Base-by-base conservation (phyloP, 2,888 invertebrate genomes). In the Caenorhabditis imperialis region DNA sequence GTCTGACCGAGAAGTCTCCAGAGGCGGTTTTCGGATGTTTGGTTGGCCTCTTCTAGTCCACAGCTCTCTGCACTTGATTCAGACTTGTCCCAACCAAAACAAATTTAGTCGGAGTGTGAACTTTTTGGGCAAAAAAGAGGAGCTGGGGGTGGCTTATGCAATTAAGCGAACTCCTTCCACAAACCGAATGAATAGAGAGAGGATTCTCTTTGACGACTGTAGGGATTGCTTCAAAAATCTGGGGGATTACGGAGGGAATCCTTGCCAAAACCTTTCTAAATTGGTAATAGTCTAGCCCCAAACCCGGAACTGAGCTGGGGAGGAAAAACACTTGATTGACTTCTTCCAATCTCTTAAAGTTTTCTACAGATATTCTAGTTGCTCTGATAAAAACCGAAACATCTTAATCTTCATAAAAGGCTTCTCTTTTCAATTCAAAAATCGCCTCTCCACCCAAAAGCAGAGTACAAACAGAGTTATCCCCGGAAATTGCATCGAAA, bases 11-110 rank as follows among this genome's bases (percentile, higher is more conserved):
- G 2, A 14, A 53, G 25, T 62, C 62, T 62, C 63, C 38, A 47
- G 54, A 25, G 65, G 27, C 27, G 42, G 42, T 27, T 48, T 57
- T 42, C 42, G 8, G 65, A 65, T 65, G 65, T 65, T 55, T 55
- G 65, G 37, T 27, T 47, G 38, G 20, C 50, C 42, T 30, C 25
- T 42, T 16, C 38, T 37, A n/a, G 20, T 18, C 35, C 23, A 45
- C 50, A 62, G 35, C 62, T 37, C 45, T 20, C 3, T 62, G 62
- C 20, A 53, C 62, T 53, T 37, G 62, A 53, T 62, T 45, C 45
- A 44, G 14, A 62, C 62, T 62, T 27, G 53, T 53, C 53, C 37
- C 37, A 33, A 42, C 7, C 7, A 62, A 53, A 62, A 53, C 53
- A 62, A 45, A 23, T 53, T 45, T 51, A 35, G 16, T 44, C 35